Evolutionary conservation across 2,113 vertebrate genomes (phyloP), one percentile per base, ranked within the genome.

Genomic region (Glaucomys volans): DNA sequence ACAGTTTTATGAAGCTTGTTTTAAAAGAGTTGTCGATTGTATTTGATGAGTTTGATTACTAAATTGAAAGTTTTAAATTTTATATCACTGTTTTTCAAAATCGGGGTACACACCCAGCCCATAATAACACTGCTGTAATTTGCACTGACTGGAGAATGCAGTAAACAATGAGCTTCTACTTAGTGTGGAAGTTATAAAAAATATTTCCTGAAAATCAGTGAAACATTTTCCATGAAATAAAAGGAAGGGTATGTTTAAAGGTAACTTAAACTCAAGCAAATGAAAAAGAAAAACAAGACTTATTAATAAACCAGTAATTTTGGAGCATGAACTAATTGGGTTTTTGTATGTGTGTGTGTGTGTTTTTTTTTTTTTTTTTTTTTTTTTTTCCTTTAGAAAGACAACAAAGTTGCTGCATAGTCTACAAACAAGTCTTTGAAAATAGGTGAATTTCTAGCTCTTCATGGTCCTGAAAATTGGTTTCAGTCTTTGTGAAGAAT

Each of bases 381-480:
- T 69, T 13, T 97, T 12, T 83, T 97, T 96, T 85, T 69, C 96
- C 80, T 87, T 94, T 99, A 99, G 99, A 99, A 99, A 99, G 99
- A 99, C 97, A 99, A 99, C 99, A 99, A 99, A 98, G 99, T 99
- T 98, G 99, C 99, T 91, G 99, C 99, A 37, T 99, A 99, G 99
- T 98, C 96, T 98, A 44, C 96, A 97, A 95, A 97, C 97, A 97
- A 96, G 95, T 97, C 93, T 97, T 92, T 97, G 97, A 98, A 98
- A 97, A 98, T 90, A 96, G 93, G 96, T 97, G 98, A 98, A 98
- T 98, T 90, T 98, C 98, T 98, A 98, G 98, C 98, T 98, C 98
- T 98, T 99, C 98, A 77, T 97, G 97, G 97, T 99, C 98, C 98
- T 98, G 98, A 99, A 98, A 98, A 97, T 97, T 98, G 97, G 98